Base-by-base conservation (phyloP, 1,140 invertebrate genomes). In the Planococcus citri region DNA sequence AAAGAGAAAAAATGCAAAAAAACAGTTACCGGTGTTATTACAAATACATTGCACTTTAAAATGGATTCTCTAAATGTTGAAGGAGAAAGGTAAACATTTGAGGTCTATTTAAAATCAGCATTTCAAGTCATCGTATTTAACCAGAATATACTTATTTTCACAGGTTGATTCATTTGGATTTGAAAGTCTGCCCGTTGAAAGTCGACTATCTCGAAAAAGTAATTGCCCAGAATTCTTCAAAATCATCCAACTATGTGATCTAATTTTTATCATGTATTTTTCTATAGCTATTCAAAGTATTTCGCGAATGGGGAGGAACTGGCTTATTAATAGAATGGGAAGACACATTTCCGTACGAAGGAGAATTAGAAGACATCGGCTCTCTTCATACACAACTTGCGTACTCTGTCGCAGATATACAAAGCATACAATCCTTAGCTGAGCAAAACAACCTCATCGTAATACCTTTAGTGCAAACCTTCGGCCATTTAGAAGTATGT, bases 391-490 rank as follows among this genome's bases (percentile, higher is more conserved):
- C 81, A 1, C 77, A 78, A 24, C 78, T 83, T 57, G 85, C 85
- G n/a, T 91, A 90, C 74, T 83, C 82, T 0, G 73, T 76, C 29
- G 81, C 84, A 60, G 85, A 89, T 70, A 82, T 88, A 51, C 74
- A 76, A 14, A 79, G 80, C 71, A 82, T 91, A 22, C 73, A 84
- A 21, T 77, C 82, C 58, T 75, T 85, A 60, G 87, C 88, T 10
- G 81, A 83, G 71, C 79, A 86, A 72, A 82, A 77, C 51, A 79
- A 82, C 1, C 79, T 98, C 1, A 86, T 89, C 72, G 84, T 97
- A 1, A 91, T 98, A 74, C 96, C 96, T 21, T 80, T 98, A 2
- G 83, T 98, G 9, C 96, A 97, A 80, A 97, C 95, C 4, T 96
- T 98, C 80, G 95, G 95, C 1, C 95, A 98, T 78, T 78, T 95